Conservation (phyloP, 2,797 vertebrate genomes). For the Bovichtus variegatus region DNA sequence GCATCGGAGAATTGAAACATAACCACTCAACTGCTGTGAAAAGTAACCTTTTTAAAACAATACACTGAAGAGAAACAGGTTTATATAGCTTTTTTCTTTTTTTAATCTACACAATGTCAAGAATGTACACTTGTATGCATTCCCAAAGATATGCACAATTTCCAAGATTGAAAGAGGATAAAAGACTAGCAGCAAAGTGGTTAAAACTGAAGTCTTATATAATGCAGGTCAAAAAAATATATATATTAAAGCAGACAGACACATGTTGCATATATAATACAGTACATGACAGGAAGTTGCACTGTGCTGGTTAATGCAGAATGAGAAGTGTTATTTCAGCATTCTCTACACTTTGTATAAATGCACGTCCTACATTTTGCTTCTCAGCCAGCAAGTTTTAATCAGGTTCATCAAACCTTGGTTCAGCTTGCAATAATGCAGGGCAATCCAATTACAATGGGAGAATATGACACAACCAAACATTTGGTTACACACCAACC, state of each 20-base stretch:
- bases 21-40: slow-evolving; percentile 88
- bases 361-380: slow-evolving; percentile 87
- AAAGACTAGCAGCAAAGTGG: slow-evolving; percentile 93
- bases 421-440: slow-evolving; percentile 86
- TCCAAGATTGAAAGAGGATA: slow-evolving; percentile 85
- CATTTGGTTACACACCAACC: slow-evolving; percentile 77
- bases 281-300: slow-evolving; percentile 92
- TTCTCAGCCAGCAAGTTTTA: slow-evolving; percentile 96
- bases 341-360: slow-evolving; percentile 87
- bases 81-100: slow-evolving; percentile 84
- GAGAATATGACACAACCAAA: slow-evolving; percentile 75
- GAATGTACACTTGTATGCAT: slow-evolving; percentile 86
- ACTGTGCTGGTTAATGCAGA: slow-evolving; percentile 91
- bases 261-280: slow-evolving; percentile 94
- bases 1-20: slow-evolving; percentile 84
- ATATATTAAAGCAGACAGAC: slow-evolving; percentile 87
- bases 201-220: slow-evolving; percentile 93
- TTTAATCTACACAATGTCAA: slow-evolving; percentile 85
- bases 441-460: slow-evolving; percentile 82
- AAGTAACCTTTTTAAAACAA: slow-evolving; percentile 82
- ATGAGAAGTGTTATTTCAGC: slow-evolving; percentile 87
- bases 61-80: slow-evolving; percentile 85
- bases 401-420: slow-evolving; percentile 89
- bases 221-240: slow-evolving; percentile 82
- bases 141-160: slow-evolving; percentile 86